Conservation (phyloP, 2,797 vertebrate species). For the Megaceryle alcyon region DNA sequence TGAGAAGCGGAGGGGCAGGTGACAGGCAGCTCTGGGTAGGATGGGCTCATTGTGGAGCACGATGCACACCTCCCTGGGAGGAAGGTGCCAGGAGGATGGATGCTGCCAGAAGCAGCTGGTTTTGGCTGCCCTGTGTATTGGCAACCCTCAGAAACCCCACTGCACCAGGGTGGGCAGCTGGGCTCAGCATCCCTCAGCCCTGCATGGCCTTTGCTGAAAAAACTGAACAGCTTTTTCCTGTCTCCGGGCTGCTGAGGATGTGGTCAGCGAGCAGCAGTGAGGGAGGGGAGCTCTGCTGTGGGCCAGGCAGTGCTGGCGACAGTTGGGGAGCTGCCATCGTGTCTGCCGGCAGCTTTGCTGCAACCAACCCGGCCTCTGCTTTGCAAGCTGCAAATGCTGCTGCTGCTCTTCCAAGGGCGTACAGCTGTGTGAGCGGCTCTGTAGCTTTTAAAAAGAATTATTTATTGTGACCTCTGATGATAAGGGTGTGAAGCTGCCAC, state of each 20-base stretch:
- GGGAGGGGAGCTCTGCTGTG: not conserved
- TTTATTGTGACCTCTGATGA: not conserved
- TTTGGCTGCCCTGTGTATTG: not conserved
- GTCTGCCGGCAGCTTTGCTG: too few relatives aligned
- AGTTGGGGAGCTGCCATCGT: fast-evolving
- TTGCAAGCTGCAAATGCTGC: not conserved
- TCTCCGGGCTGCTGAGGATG: not conserved
- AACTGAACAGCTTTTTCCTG: not conserved
- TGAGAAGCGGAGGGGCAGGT: not conserved
- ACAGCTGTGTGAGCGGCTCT: not conserved
- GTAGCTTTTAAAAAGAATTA: not conserved
- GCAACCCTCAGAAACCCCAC: not conserved
- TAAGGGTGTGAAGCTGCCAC: fast-evolving
- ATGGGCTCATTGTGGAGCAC: not conserved
- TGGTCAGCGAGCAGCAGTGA: fast-evolving
- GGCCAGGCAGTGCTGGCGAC: not conserved
- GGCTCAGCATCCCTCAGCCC: not conserved
- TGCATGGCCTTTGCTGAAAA: not conserved
- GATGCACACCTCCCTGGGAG: not conserved
- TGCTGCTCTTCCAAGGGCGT: not conserved
- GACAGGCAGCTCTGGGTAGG: too few relatives aligned
- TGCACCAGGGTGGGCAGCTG: not conserved
- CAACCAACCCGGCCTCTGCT: fast-evolving
- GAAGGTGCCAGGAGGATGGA: fast-evolving
- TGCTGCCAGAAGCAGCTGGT: not conserved